phyloP scores from a whole-genome alignment of 2,797 vertebrate genomes.

The Rhinophrynus dorsalis region DNA sequence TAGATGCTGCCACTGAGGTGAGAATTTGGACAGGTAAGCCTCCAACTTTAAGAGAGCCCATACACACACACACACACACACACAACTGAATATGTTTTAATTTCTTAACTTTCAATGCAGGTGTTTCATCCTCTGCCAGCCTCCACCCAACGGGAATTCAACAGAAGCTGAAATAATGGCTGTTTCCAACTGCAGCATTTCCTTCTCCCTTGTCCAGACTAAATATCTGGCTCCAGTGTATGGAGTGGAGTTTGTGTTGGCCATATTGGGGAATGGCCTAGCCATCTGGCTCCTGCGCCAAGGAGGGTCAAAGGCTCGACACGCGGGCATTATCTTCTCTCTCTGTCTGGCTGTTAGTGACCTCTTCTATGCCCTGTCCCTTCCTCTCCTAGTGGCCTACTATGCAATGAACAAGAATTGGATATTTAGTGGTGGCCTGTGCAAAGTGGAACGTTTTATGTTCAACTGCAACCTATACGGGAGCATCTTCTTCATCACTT shows the following conservation, averaged over 20 bases:
- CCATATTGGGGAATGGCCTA: constrained; percentile 69
- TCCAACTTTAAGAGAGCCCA: too few species aligned
- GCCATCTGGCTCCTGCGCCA: constrained; percentile 68
- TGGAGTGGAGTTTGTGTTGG: constrained; percentile 65
- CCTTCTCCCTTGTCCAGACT: constrained; percentile 55
- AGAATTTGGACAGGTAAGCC: too few species aligned
- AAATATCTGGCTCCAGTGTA: constrained; percentile 67
- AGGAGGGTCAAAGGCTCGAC: constrained; percentile 67
- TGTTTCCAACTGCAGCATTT: rapidly evolving
- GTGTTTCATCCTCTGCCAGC: not conserved
- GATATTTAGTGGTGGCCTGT: constrained; percentile 62
- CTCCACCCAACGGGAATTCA: not conserved
- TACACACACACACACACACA: too few species aligned
- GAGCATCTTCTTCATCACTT: constrained; percentile 77
- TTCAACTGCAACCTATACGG: constrained; percentile 80
- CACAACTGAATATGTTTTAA: too few species aligned
- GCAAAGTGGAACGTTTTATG: constrained; percentile 77
- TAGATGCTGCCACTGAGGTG: too few species aligned
- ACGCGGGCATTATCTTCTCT: constrained; percentile 72
- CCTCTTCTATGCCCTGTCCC: constrained; percentile 71
- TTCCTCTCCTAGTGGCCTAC: constrained; percentile 72
- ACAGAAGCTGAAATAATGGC: not conserved
- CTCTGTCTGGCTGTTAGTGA: constrained; percentile 80
- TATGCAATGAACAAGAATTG: constrained; percentile 65
- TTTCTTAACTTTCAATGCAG: constrained; percentile 31